A percentile compares a stretch with the other conserved stretches of the same genome.
These are phyloP conservation scores for Elegia similella DNA, from an alignment of 2,888 invertebrate species.

Conservation along the genomic window DNA sequence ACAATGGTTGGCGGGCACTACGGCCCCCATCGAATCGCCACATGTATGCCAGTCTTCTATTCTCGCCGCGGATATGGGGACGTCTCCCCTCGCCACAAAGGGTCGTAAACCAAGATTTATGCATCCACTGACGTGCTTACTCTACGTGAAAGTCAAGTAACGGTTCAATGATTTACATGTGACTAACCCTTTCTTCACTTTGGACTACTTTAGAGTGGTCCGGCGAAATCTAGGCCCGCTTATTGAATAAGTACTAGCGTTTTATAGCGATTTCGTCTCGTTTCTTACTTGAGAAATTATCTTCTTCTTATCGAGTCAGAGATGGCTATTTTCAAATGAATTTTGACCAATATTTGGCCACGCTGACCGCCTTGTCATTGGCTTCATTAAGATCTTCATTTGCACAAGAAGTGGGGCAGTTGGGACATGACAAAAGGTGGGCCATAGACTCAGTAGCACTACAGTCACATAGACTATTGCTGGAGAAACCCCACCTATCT, in stretches of 20 bases:
- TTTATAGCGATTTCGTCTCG: not conserved
- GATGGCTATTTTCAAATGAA: no score
- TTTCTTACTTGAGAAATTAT: no score
- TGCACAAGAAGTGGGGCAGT: no score
- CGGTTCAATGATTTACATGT: not conserved
- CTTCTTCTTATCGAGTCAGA: no score
- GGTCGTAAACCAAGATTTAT: constrained; percentile 7
- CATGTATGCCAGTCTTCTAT: constrained; percentile 1
- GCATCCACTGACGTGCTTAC: not conserved
- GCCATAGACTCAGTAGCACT: no score
- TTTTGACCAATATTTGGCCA: no score
- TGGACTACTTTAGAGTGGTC: not conserved
- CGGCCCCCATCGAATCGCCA: not conserved
- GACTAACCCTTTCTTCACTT: not conserved
- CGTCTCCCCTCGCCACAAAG: constrained; percentile 9
- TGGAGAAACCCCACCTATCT: no score
- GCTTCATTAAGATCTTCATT: no score
- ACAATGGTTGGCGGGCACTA: no score
- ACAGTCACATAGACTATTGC: no score
- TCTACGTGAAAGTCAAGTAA: constrained; percentile 6
- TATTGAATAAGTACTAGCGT: not conserved
- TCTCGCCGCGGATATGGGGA: constrained; percentile 6
- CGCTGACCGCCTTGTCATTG: no score
- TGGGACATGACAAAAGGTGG: no score
- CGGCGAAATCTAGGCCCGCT: not conserved